Evolutionary conservation across 2,888 invertebrate genomes (phyloP).

Genomic region (Amphipyra tragopoginis): DNA sequence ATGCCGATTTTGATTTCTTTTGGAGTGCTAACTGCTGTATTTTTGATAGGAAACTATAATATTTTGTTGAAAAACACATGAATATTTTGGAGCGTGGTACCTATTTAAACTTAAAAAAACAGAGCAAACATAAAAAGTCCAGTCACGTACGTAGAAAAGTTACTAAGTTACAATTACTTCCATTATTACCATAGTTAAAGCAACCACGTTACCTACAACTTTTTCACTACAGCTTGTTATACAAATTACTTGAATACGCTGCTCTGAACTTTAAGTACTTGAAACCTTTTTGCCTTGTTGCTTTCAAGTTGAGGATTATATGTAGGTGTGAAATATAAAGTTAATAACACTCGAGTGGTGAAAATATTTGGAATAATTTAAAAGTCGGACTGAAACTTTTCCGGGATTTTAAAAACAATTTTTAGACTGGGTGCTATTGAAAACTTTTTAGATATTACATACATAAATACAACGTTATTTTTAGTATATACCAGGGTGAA

Average conservation of each 20-base stretch:
- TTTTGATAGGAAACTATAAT: too few species aligned
- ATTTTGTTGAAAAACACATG: too few species aligned
- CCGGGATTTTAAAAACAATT: too few species aligned
- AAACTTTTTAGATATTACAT: too few species aligned
- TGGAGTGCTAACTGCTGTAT: too few species aligned
- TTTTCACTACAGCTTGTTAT: constrained; percentile 35
- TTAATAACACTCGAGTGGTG: constrained; percentile 1
- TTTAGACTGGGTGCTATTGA: too few species aligned
- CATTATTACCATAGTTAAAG: constrained; percentile 13
- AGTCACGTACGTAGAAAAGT: not conserved
- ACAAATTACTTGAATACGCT: constrained; percentile 47
- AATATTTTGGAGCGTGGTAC: too few species aligned
- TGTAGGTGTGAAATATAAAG: constrained; percentile 37
- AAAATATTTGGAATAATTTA: not conserved
- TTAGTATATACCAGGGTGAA: too few species aligned
- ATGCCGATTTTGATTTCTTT: too few species aligned
- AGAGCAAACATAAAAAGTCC: not conserved
- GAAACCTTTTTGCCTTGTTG: constrained; percentile 41
- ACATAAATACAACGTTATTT: too few species aligned
- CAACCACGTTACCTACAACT: constrained; percentile 16
- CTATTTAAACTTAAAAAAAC: too few species aligned
- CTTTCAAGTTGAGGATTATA: constrained; percentile 36
- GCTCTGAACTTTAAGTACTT: constrained; percentile 32
- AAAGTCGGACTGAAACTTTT: constrained; percentile 1
- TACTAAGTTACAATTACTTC: constrained; percentile 11